Conservation (phyloP, 1,140 invertebrate genomes). For the Apis cerana region DNA sequence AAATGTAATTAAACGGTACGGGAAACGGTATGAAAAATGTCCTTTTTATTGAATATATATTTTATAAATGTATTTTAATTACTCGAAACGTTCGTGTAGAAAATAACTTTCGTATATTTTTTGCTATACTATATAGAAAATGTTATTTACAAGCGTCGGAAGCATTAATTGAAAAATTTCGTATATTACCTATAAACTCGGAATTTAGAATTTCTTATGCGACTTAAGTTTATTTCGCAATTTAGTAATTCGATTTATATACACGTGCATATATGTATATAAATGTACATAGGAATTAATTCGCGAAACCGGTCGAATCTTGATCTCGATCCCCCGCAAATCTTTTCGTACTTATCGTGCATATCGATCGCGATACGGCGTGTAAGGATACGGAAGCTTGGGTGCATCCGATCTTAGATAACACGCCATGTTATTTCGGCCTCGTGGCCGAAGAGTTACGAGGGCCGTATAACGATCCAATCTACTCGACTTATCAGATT, state of each 20-base stretch:
- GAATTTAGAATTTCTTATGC: slow-evolving; percentile 5
- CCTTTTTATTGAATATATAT: too few species aligned
- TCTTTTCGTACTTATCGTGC: background rate
- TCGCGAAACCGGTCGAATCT: slow-evolving; percentile 32
- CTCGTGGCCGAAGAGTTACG: slow-evolving; percentile 9
- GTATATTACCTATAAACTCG: background rate
- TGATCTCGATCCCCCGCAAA: background rate
- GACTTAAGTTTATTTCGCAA: slow-evolving; percentile 12
- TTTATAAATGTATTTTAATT: background rate
- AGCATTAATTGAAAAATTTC: background rate
- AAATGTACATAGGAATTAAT: background rate
- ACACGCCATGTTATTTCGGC: slow-evolving; percentile 1
- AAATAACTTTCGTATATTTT: background rate
- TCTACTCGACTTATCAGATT: slow-evolving; percentile 8
- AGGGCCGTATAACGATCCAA: background rate
- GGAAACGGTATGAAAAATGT: background rate
- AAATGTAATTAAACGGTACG: too few species aligned
- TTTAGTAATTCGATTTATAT: slow-evolving; percentile 21
- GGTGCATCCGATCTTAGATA: slow-evolving; percentile 39
- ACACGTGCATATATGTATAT: too few species aligned
- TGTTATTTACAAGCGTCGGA: background rate
- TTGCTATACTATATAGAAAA: too few species aligned
- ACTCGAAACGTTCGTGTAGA: background rate
- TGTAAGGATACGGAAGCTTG: slow-evolving; percentile 11
- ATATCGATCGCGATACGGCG: slow-evolving; percentile 28